These are phyloP conservation scores for Melangyna quadrimaculata DNA, from an alignment of 2,888 invertebrate species.

Conservation along the genomic window DNA sequence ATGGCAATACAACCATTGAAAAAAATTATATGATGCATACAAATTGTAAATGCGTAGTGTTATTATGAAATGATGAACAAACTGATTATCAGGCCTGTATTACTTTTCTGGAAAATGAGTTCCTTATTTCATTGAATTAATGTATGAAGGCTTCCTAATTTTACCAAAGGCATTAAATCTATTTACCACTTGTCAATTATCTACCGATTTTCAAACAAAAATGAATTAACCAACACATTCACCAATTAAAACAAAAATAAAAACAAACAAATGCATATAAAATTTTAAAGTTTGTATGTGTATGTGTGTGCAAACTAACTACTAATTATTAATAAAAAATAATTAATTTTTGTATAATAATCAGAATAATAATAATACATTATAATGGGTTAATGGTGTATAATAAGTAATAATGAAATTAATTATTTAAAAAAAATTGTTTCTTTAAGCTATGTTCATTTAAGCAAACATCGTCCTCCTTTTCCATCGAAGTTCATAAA, in stretches of 20 bases:
- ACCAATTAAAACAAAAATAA: background rate
- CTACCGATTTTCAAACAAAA: background rate
- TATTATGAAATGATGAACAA: too few relatives aligned
- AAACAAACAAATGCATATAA: constrained; percentile 27
- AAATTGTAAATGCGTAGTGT: too few relatives aligned
- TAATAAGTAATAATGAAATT: constrained; percentile 51
- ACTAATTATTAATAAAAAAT: constrained; percentile 70
- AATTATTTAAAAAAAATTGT: constrained; percentile 38
- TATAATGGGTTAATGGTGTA: constrained; percentile 55
- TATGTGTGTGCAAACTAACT: constrained; percentile 64
- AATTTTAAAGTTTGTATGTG: constrained; percentile 5
- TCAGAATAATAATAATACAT: constrained; percentile 68
- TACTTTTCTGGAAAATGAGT: too few relatives aligned
- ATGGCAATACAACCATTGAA: too few relatives aligned
- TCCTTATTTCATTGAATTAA: too few relatives aligned
- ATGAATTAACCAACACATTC: background rate
- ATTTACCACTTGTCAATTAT: too few relatives aligned
- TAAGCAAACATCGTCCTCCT: constrained; percentile 27
- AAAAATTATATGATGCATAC: too few relatives aligned
- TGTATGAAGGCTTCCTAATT: too few relatives aligned
- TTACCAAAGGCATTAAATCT: too few relatives aligned
- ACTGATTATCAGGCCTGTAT: too few relatives aligned
- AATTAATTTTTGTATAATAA: constrained; percentile 68
- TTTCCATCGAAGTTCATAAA: background rate
- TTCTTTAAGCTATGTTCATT: constrained; percentile 55